These are phyloP conservation scores for Meloidogyne chitwoodi DNA, from an alignment of 1,140 invertebrate genomes.

Conservation along the genomic window DNA sequence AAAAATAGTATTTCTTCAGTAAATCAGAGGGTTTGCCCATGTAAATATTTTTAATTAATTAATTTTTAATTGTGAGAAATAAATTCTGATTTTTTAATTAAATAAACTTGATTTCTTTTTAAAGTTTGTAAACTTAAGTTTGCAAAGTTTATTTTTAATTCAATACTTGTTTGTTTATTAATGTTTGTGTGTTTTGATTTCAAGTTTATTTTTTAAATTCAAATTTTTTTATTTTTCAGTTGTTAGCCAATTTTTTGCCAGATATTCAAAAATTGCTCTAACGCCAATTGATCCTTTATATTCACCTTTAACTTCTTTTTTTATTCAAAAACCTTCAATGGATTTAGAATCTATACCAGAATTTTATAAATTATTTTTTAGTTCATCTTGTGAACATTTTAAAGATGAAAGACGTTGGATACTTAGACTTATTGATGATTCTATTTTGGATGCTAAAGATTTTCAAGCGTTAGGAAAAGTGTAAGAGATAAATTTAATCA, in stretches of 20 bases:
- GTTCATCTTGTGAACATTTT: slow-evolving; percentile 34
- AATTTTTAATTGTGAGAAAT: too few species aligned
- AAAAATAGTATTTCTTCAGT: slow-evolving; percentile 40
- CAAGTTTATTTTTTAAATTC: slow-evolving; percentile 3
- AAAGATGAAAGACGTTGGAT: slow-evolving; percentile 46
- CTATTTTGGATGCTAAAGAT: slow-evolving; percentile 46
- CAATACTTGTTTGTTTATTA: too few species aligned
- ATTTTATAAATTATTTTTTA: slow-evolving; percentile 48
- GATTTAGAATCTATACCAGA: slow-evolving; percentile 48
- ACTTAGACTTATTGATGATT: slow-evolving; percentile 34
- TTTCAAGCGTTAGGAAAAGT: slow-evolving; percentile 44
- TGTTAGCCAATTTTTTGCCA: slow-evolving; percentile 52
- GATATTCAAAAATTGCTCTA: slow-evolving; percentile 45
- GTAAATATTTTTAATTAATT: slow-evolving; percentile 14
- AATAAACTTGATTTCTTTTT: neutral
- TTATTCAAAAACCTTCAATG: slow-evolving; percentile 45
- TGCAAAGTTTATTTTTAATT: too few species aligned
- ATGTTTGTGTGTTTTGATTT: too few species aligned
- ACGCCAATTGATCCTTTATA: slow-evolving; percentile 40
- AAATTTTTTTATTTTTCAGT: slow-evolving; percentile 40
- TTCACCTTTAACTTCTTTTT: slow-evolving; percentile 44
- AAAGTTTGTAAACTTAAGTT: neutral
- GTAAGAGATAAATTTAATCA: slow-evolving; percentile 11
- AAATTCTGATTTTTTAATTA: too few species aligned
- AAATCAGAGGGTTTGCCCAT: slow-evolving; percentile 37